Conservation (phyloP, 2,113 vertebrate species). For the Ammodramus savannarum region DNA sequence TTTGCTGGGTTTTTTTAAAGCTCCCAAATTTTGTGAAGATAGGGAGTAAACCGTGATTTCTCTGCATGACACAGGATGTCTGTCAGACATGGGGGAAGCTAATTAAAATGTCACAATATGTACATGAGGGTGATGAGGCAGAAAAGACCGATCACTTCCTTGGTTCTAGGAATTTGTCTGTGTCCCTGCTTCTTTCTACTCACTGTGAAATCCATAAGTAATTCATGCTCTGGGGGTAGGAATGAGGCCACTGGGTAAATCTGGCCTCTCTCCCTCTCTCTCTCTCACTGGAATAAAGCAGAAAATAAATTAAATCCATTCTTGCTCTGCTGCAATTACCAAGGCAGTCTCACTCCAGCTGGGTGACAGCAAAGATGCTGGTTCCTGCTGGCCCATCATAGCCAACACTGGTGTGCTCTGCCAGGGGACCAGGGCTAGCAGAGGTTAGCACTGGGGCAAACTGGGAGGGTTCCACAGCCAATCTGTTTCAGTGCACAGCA, state of each 20-base stretch:
- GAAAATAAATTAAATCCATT: constrained; percentile 4
- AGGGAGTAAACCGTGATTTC: not conserved
- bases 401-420: rapidly evolving
- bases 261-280: not conserved
- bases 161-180: not conserved
- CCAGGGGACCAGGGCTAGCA: not conserved
- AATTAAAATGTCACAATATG: constrained; percentile 47
- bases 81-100: not conserved
- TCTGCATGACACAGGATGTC: not conserved
- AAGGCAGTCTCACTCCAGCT: not conserved
- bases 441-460: not conserved
- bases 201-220: not conserved
- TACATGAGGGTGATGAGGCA: not conserved
- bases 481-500: not conserved
- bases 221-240: not conserved
- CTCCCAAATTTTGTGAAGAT: not conserved
- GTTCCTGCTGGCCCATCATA: not conserved
- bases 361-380: not conserved
- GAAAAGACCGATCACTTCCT: not conserved
- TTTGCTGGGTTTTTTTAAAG: not conserved
- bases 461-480: not conserved
- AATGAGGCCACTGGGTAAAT: not conserved
- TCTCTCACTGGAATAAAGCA: not conserved
- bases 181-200: not conserved
- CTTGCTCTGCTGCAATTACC: not conserved